phyloP scores from a whole-genome alignment of 2,797 vertebrate genomes.

The Darevskia nairensis region DNA sequence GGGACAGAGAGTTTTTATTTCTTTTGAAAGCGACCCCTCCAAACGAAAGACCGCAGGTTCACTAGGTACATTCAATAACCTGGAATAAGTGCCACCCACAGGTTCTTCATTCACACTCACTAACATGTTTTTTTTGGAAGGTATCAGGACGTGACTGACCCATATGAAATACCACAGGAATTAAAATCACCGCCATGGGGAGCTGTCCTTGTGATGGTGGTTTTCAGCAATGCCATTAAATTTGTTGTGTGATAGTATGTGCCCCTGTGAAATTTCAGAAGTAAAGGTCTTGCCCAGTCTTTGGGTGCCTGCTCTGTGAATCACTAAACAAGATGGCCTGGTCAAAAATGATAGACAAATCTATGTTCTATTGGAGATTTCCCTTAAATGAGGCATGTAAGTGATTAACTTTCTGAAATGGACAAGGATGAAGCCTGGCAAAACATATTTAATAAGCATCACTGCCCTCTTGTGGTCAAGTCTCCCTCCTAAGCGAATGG shows the following conservation, averaged over 20 bases:
- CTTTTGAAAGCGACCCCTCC: neutral
- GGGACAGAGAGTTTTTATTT: slow-evolving; percentile 22
- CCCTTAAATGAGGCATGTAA: neutral
- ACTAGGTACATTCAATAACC: neutral
- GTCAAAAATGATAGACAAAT: neutral
- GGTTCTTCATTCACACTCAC: neutral
- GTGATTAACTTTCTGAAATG: slow-evolving; percentile 6
- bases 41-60: neutral
- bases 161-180: neutral
- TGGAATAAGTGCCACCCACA: neutral
- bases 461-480: slow-evolving; percentile 72
- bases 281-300: neutral
- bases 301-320: neutral
- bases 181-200: neutral
- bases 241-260: neutral
- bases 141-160: neutral
- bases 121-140: neutral
- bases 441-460: slow-evolving; percentile 52
- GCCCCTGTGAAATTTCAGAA: neutral
- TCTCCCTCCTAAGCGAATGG: neutral
- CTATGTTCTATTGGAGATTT: neutral
- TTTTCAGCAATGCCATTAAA: neutral
- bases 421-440: slow-evolving; percentile 17
- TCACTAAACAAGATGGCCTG: too few species aligned
- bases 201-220: neutral